Conservation (phyloP, 2,888 invertebrate genomes). For the Aproaerema taeniolella region DNA sequence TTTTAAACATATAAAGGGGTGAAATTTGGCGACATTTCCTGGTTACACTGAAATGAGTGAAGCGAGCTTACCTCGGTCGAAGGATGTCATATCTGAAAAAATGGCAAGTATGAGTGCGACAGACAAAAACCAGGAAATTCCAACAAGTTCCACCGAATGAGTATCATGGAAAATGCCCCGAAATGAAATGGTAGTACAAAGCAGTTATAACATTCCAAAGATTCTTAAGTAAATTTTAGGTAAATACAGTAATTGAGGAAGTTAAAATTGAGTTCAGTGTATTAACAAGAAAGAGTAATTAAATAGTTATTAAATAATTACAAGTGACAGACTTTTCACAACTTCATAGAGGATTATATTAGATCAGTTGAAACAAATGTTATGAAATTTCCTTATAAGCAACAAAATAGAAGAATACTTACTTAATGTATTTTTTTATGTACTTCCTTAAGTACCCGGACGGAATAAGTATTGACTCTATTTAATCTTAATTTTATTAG, state of each 20-base stretch:
- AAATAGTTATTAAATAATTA: slow-evolving; percentile 6
- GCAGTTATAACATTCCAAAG: slow-evolving; percentile 48
- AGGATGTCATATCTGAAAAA: slow-evolving; percentile 65
- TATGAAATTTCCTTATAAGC: too few species aligned
- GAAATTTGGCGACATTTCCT: slow-evolving; percentile 62
- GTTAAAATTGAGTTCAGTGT: too few species aligned
- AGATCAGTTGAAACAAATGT: too few species aligned
- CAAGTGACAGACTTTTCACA: slow-evolving; percentile 22
- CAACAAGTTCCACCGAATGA: slow-evolving; percentile 46
- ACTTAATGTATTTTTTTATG: too few species aligned
- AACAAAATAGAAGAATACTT: background rate
- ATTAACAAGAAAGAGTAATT: background rate
- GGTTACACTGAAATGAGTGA: slow-evolving; percentile 46
- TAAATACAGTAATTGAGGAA: background rate
- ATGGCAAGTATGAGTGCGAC: slow-evolving; percentile 51
- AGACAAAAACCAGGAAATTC: slow-evolving; percentile 53
- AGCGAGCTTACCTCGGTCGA: slow-evolving; percentile 66
- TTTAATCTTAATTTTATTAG: too few species aligned
- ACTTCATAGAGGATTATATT: too few species aligned
- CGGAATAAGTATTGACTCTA: too few species aligned
- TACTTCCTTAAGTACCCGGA: too few species aligned
- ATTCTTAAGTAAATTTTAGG: too few species aligned
- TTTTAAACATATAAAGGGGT: slow-evolving; percentile 23
- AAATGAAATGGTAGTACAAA: slow-evolving; percentile 57
- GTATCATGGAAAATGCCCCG: background rate